Base-by-base conservation (phyloP, 1,140 invertebrate species). In the Heliconius melpomene region DNA sequence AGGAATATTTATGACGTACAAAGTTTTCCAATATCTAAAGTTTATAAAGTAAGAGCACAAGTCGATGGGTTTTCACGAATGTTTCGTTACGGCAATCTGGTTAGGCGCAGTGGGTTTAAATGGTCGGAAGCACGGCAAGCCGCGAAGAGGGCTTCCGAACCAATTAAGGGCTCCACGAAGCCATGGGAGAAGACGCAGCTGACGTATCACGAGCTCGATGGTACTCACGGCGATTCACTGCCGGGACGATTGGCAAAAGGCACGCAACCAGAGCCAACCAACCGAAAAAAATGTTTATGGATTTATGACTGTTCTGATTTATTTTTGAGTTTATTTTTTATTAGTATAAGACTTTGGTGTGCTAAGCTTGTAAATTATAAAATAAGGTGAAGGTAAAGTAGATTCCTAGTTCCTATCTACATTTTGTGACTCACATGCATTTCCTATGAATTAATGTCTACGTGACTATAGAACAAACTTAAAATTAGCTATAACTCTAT, bases 141-240 rank as follows among this genome's bases (percentile, higher is more conserved):
- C 80, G 88, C 91, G 91, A 93, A 93, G 93, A 93, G 93, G 93
- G 91, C 87, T 92, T 93, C 93, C 88, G 87, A 93, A 93, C 91
- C 91, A 93, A 93, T 94, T 94, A 94, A 93, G 93, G 92, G 87
- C 84, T 91, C 85, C 91, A 91, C 89, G 90, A 92, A 92, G 89
- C 84, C 89, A 87, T 94, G 92, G 91, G 92, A 93, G 89, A 88
- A 83, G 52, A 79, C 78, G 75, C 92, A 94, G 90, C 90, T 93
- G 92, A 86, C 86, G 90, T 89, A 90, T 93, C 91, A 92, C 88
- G 89, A 90, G 88, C 88, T 94, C 90, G 87, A 94, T 94, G 92
- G 91, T 90, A 91, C 92, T 94, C 90, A 87, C 83, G 84, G 84
- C 86, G 83, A 88, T 83, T 86, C 88, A 86, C 86, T 84, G 86